Conservation (phyloP, 2,113 vertebrate species). For the Chloropsis hardwickii region DNA sequence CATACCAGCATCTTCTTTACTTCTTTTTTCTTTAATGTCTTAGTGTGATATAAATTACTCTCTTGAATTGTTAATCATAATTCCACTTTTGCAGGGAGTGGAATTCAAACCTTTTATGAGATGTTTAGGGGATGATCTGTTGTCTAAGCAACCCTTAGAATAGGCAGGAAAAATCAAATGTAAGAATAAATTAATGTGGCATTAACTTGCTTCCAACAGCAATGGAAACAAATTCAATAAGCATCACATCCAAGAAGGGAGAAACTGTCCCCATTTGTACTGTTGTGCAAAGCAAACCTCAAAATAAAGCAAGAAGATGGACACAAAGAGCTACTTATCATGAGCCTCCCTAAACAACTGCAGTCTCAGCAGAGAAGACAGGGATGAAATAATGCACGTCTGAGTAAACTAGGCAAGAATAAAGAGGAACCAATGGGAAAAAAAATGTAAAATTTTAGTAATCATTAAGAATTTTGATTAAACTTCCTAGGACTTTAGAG, state of each 20-base stretch:
- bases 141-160: neutral
- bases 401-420: neutral
- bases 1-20: neutral
- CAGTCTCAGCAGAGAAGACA: neutral
- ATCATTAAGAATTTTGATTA: neutral
- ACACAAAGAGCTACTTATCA: neutral
- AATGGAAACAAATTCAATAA: neutral
- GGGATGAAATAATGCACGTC: neutral
- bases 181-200: neutral
- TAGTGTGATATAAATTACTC: neutral
- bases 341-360: neutral
- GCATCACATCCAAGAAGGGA: neutral
- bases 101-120: neutral
- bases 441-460: neutral
- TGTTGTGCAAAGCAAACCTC: neutral
- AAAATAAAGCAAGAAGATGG: neutral
- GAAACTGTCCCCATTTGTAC: neutral
- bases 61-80: neutral
- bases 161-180: neutral
- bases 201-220: neutral
- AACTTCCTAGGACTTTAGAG: neutral
- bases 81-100: neutral
- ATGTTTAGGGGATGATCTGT: neutral
- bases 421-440: neutral
- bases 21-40: neutral